These are phyloP conservation scores for Echinops telfairi DNA, from an alignment of 2,113 vertebrate species.

Conservation along the genomic window DNA sequence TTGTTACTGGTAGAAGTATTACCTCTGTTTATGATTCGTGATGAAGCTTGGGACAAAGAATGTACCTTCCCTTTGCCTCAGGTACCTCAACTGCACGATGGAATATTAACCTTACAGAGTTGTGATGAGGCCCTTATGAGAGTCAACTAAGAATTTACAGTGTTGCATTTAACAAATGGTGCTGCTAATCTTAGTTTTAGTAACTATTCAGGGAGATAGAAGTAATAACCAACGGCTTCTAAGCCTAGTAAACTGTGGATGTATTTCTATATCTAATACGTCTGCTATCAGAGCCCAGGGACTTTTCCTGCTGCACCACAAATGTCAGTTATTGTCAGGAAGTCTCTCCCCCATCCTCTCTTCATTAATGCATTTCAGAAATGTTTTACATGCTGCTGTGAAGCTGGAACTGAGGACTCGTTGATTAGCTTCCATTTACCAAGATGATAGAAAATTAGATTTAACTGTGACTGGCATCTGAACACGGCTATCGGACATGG, in stretches of 20 bases:
- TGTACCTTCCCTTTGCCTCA: slow-evolving; percentile 4
- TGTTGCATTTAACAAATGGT: background rate
- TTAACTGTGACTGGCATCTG: slow-evolving; percentile 59
- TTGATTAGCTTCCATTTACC: slow-evolving; percentile 67
- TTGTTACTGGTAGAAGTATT: too few relatives aligned
- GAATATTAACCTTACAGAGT: background rate
- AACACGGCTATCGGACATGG: slow-evolving; percentile 35
- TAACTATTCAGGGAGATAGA: slow-evolving; percentile 21
- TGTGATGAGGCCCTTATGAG: background rate
- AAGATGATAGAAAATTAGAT: slow-evolving; percentile 67
- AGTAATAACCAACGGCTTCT: background rate
- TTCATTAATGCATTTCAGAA: slow-evolving; percentile 54
- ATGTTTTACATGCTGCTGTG: slow-evolving; percentile 21
- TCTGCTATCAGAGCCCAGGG: slow-evolving; percentile 2
- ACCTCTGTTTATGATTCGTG: background rate
- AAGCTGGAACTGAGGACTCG: slow-evolving; percentile 20
- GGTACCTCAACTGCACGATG: slow-evolving; percentile 43
- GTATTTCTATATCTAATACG: slow-evolving; percentile 48
- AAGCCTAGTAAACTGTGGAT: background rate
- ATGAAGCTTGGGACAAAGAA: background rate
- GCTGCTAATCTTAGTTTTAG: slow-evolving; percentile 30
- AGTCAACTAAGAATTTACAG: slow-evolving; percentile 34
- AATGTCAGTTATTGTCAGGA: slow-evolving; percentile 59
- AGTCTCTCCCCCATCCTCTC: background rate
- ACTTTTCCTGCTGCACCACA: slow-evolving; percentile 2